These are phyloP conservation scores for Thaumatotibia leucotreta DNA, from an alignment of 1,140 invertebrate species.

Conservation along the genomic window DNA sequence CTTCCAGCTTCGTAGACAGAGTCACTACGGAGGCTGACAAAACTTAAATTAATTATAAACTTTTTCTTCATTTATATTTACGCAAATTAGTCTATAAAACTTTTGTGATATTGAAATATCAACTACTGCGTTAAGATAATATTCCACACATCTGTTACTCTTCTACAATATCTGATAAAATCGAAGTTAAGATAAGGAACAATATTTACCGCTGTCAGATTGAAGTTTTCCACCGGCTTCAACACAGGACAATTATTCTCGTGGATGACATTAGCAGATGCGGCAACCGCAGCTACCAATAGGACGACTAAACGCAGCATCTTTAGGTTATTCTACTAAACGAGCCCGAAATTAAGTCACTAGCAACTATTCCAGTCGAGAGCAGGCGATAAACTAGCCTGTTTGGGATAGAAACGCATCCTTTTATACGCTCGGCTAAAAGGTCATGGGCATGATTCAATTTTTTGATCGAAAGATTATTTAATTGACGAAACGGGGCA, in stretches of 20 bases:
- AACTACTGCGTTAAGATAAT: too few relatives aligned
- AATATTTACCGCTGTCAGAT: conserved; percentile 44
- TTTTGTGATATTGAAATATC: too few relatives aligned
- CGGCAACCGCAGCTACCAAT: conserved; percentile 32
- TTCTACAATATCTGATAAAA: too few relatives aligned
- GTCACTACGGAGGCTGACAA: too few relatives aligned
- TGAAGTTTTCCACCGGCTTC: conserved; percentile 47
- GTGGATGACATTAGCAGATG: conserved; percentile 28
- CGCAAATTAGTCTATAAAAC: too few relatives aligned
- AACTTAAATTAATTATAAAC: too few relatives aligned
- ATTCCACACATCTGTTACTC: too few relatives aligned
- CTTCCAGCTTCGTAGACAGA: too few relatives aligned
- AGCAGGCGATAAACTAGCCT: neutral
- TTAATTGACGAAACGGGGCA: neutral
- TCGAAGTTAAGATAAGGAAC: neutral
- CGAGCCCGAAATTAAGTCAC: conserved; percentile 22
- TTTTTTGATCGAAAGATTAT: conserved; percentile 8
- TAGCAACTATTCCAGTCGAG: neutral
- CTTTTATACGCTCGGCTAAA: neutral
- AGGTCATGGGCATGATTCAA: conserved; percentile 4
- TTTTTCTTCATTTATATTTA: too few relatives aligned
- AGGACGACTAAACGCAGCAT: conserved; percentile 37
- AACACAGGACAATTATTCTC: conserved; percentile 35
- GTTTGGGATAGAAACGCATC: neutral
- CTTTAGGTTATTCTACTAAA: conserved; percentile 15